Evolutionary conservation across 1,140 invertebrate species (phyloP).

Genomic region (Babylonia areolata): DNA sequence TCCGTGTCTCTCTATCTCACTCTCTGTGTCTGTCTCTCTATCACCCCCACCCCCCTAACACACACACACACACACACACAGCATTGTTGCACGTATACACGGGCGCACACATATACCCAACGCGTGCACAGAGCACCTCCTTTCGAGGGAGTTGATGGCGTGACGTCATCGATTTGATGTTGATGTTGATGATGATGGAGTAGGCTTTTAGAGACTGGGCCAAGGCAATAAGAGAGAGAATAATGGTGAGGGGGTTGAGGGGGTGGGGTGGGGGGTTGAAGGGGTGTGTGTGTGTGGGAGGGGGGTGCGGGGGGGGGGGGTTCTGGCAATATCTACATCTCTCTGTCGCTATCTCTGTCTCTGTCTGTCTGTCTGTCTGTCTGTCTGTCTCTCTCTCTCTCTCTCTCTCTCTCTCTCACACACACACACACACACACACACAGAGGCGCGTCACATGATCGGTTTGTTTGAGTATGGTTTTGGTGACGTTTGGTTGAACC

Average conservation of each 20-base stretch:
- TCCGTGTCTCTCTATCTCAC: neutral
- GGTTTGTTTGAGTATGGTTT: no score
- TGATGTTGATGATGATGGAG: no score
- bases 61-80: conserved; percentile 5
- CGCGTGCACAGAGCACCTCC: no score
- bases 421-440: conserved; percentile 10
- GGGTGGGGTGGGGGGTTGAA: no score
- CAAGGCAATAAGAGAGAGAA: no score
- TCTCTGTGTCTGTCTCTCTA: neutral
- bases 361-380: neutral
- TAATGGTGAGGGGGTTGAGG: no score
- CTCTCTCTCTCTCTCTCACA: neutral
- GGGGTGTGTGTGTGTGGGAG: no score
- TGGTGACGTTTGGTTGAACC: no score
- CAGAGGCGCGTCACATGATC: neutral
- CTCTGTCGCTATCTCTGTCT: neutral
- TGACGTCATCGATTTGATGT: no score
- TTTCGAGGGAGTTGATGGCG: no score
- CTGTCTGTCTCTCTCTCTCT: neutral
- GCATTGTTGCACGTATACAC: neutral
- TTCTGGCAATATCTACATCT: neutral
- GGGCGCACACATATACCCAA: neutral
- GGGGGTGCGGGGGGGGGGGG: no score
- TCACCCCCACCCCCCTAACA: neutral
- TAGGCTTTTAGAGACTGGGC: no score